Conservation (phyloP, 2,797 vertebrate genomes). For the Holocentrus rufus region DNA sequence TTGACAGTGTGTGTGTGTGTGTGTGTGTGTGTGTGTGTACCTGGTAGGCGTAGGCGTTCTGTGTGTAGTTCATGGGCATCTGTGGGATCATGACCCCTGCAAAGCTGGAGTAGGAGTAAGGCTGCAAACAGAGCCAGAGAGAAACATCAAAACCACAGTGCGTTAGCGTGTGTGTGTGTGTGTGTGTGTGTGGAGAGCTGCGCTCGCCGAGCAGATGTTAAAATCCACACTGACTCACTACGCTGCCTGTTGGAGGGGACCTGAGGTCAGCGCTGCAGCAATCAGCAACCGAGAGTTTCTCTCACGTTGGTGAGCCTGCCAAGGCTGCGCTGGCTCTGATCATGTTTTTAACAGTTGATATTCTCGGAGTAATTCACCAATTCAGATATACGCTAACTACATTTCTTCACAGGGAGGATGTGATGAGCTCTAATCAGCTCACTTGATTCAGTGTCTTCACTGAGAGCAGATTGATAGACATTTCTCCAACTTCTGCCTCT, state of each 20-base stretch:
- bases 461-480: constrained; percentile 18
- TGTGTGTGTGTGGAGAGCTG: not conserved
- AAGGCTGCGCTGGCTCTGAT: not conserved
- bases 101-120: constrained; percentile 74
- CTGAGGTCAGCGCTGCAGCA: not conserved
- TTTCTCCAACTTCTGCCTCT: constrained; percentile 20
- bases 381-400: constrained; percentile 15
- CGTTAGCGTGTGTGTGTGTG: too few relatives aligned
- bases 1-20: constrained; percentile 5
- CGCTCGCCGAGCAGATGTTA: not conserved
- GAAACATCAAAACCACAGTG: not conserved
- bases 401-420: not conserved
- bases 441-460: not conserved
- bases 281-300: not conserved
- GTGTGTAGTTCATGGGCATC: constrained; percentile 79
- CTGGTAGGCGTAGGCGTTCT: constrained; percentile 77
- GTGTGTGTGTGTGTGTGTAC: constrained; percentile 58
- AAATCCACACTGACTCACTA: not conserved
- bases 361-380: constrained; percentile 24
- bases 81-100: constrained; percentile 78
- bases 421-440: not conserved
- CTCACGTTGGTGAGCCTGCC: not conserved
- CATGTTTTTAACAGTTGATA: constrained; percentile 1
- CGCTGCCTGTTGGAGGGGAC: not conserved
- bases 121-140: constrained; percentile 58